Percentiles rank a stretch among this genome's conserved stretches.
These are phyloP conservation scores for Kryptopterus vitreolus DNA, from an alignment of 2,797 vertebrate genomes.

Conservation along the genomic window DNA sequence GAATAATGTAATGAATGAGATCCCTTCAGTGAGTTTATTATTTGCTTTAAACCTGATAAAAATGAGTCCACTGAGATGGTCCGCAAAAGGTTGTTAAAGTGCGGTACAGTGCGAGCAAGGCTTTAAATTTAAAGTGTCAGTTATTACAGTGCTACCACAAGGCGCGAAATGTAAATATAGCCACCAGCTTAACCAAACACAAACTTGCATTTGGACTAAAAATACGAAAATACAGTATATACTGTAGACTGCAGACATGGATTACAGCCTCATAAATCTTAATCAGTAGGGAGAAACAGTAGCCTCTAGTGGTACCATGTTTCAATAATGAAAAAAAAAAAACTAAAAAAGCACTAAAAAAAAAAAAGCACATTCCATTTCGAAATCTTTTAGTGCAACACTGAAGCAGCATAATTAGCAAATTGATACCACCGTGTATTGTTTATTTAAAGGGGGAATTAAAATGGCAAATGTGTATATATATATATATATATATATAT, in stretches of 20 bases:
- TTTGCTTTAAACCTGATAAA: constrained; percentile 68
- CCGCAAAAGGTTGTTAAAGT: constrained; percentile 63
- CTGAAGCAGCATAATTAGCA: not conserved
- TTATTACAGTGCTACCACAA: constrained; percentile 60
- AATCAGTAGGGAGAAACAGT: constrained; percentile 21
- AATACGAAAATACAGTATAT: constrained; percentile 46
- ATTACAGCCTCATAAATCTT: constrained; percentile 35
- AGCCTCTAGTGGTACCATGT: constrained; percentile 25
- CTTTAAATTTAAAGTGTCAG: constrained; percentile 65
- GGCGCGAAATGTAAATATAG: constrained; percentile 68
- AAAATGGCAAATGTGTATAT: not conserved
- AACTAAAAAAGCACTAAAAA: constrained; percentile 10
- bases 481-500: no score
- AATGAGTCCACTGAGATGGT: constrained; percentile 64
- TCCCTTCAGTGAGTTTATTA: constrained; percentile 70
- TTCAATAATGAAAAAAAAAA: constrained; percentile 28
- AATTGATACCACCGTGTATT: not conserved
- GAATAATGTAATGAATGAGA: constrained; percentile 64
- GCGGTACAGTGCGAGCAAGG: constrained; percentile 57
- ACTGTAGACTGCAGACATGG: constrained; percentile 11
- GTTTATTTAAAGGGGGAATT: not conserved
- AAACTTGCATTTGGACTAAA: constrained; percentile 43
- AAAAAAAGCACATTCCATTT: constrained; percentile 18
- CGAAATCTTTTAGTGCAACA: not conserved
- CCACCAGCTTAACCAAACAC: constrained; percentile 60